phyloP scores from a whole-genome alignment of 1,140 invertebrate genomes.

The Eumaeus atala region DNA sequence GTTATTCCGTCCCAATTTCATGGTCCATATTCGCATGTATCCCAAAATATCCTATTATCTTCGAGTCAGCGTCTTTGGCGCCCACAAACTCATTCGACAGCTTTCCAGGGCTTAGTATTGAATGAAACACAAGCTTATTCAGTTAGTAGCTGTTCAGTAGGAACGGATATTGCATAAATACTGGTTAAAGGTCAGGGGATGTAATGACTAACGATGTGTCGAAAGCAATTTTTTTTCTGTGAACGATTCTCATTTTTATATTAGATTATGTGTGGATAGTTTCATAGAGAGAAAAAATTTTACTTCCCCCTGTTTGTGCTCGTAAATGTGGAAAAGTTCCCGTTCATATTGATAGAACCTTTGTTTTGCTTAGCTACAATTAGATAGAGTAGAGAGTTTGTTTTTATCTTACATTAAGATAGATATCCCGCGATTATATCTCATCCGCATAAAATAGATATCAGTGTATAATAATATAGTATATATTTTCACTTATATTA shows the following conservation, averaged over 20 bases:
- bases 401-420: too few species aligned
- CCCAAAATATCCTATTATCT: constrained; percentile 38
- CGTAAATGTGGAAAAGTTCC: too few species aligned
- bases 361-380: too few species aligned
- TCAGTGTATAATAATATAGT: too few species aligned
- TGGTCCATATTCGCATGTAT: constrained; percentile 17
- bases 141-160: constrained; percentile 27
- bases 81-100: constrained; percentile 50
- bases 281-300: neutral
- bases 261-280: neutral
- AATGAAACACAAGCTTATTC: constrained; percentile 55
- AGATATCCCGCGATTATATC: too few species aligned
- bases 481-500: too few species aligned
- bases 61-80: constrained; percentile 47
- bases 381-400: too few species aligned
- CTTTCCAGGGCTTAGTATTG: constrained; percentile 50
- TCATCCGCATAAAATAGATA: too few species aligned
- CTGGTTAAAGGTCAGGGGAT: constrained; percentile 13
- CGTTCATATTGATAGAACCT: too few species aligned
- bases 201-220: constrained; percentile 26
- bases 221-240: constrained; percentile 9
- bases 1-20: neutral
- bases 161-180: constrained; percentile 34
- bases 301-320: too few species aligned
- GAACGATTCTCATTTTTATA: constrained; percentile 12